Conservation (phyloP, 2,113 vertebrate species). For the Tursiops truncatus region DNA sequence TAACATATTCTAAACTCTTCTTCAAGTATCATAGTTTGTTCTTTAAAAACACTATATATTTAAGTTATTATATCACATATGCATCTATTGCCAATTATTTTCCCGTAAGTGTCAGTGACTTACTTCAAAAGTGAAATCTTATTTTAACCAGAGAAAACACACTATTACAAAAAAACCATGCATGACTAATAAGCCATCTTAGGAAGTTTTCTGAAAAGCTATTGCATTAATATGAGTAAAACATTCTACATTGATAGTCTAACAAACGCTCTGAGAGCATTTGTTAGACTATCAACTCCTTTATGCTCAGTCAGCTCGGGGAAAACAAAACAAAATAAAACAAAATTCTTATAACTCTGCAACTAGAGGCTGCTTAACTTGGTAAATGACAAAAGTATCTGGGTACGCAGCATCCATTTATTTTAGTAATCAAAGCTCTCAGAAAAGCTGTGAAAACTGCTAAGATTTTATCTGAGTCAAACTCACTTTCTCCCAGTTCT, state of each 20-base stretch:
- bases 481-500: not conserved
- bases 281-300: not conserved
- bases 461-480: not conserved
- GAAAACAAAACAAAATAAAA: constrained; percentile 10
- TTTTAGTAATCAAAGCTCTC: not conserved
- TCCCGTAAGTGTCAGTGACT: not conserved
- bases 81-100: not conserved
- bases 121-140: constrained; percentile 45
- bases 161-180: not conserved
- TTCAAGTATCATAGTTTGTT: not conserved
- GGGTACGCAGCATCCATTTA: not conserved
- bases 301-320: not conserved
- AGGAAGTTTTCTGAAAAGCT: constrained; percentile 10
- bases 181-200: not conserved
- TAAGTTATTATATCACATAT: not conserved
- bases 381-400: not conserved
- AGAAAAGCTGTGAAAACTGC: not conserved
- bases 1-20: not conserved
- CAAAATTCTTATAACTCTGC: not conserved
- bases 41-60: not conserved
- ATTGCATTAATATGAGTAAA: not conserved
- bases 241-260: not conserved
- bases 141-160: not conserved
- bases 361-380: not conserved
- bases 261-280: not conserved